phyloP scores from a whole-genome alignment of 1,140 invertebrate genomes.

The Cyclargus thomasi region DNA sequence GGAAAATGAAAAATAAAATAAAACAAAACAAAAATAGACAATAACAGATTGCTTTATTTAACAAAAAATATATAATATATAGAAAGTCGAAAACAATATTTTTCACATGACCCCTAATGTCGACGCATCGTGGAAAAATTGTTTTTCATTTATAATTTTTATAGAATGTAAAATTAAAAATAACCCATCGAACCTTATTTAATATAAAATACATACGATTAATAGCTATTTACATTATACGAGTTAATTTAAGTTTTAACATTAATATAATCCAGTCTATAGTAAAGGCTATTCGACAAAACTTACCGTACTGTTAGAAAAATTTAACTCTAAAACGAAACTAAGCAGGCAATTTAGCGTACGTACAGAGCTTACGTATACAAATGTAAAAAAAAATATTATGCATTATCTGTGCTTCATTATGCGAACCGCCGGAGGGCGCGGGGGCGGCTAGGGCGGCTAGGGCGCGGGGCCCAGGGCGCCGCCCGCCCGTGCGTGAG shows the following conservation, averaged over 20 bases:
- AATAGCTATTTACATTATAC: constrained; percentile 74
- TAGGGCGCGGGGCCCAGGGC: too few relatives aligned
- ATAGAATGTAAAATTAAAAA: constrained; percentile 73
- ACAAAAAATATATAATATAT: constrained; percentile 75
- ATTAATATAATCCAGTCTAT: constrained; percentile 74
- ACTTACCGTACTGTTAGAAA: constrained; percentile 71
- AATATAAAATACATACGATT: constrained; percentile 74
- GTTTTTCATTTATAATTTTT: constrained; percentile 51
- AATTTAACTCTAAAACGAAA: constrained; percentile 62
- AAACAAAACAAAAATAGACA: constrained; percentile 53
- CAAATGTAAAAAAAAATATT: constrained; percentile 40
- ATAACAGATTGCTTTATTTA: constrained; percentile 75
- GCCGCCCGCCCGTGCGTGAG: constrained; percentile 52
- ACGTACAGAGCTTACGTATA: constrained; percentile 35
- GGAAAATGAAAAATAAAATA: constrained; percentile 57
- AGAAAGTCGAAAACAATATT: constrained; percentile 67
- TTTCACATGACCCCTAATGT: constrained; percentile 50
- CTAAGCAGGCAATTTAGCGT: constrained; percentile 65
- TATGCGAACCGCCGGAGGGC: constrained; percentile 53
- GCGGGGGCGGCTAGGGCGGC: constrained; percentile 38
- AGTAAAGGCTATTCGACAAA: constrained; percentile 72
- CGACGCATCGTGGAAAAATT: constrained; percentile 49
- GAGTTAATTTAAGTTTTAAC: constrained; percentile 68
- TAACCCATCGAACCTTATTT: constrained; percentile 73
- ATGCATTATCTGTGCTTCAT: constrained; percentile 50